Evolutionary conservation across 2,797 vertebrate species (phyloP).

Genomic region (Chelon auratus): DNA sequence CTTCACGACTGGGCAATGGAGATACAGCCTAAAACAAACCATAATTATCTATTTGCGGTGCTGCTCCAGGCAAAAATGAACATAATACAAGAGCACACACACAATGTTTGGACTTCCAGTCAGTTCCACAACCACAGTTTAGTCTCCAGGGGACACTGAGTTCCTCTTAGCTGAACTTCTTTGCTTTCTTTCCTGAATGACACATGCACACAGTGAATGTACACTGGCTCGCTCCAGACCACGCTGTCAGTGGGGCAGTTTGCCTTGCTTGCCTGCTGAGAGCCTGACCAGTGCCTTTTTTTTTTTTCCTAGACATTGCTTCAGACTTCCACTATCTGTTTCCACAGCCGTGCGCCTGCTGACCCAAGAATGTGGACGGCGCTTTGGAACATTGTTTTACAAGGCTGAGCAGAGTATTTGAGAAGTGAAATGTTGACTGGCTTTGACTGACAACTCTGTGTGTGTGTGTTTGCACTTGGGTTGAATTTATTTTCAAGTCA

Average conservation of each 20-base stretch:
- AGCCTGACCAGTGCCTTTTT: conserved; percentile 45
- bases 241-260: conserved; percentile 61
- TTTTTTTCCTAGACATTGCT: conserved; percentile 64
- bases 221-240: conserved; percentile 58
- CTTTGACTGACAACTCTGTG: conserved; percentile 24
- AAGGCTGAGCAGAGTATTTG: conserved; percentile 48
- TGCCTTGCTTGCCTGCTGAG: conserved; percentile 52
- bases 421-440: conserved; percentile 60
- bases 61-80: conserved; percentile 52
- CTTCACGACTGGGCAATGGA: conserved; percentile 55
- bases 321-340: conserved; percentile 69
- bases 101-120: conserved; percentile 72
- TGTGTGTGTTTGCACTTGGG: background rate
- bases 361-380: conserved; percentile 67
- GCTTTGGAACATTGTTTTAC: conserved; percentile 72
- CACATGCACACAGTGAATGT: conserved; percentile 32
- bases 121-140: conserved; percentile 67
- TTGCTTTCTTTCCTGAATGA: conserved; percentile 63
- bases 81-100: conserved; percentile 64
- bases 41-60: conserved; percentile 69
- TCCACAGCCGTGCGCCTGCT: conserved; percentile 70
- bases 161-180: conserved; percentile 51
- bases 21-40: conserved; percentile 65
- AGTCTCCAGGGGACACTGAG: conserved; percentile 56
- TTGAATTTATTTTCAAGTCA: conserved; percentile 21